Conservation (phyloP, 2,797 vertebrate species). For the Mus spretus region DNA sequence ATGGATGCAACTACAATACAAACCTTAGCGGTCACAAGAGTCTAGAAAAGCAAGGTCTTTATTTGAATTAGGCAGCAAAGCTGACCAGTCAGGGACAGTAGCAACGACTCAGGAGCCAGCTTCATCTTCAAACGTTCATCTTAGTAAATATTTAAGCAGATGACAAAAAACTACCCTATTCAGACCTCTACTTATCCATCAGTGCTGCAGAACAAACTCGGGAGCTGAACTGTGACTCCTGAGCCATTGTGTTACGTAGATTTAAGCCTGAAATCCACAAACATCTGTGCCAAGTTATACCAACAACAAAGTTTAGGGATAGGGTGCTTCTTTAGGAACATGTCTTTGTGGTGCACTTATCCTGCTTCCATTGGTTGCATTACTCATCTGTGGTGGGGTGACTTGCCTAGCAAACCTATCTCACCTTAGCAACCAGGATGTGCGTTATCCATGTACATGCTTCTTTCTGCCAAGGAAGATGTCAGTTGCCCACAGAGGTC, state of each 20-base stretch:
- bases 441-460: background rate
- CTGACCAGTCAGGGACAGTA: background rate
- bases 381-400: background rate
- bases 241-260: background rate
- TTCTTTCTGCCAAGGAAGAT: background rate
- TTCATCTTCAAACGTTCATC: background rate
- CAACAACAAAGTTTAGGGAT: background rate
- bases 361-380: background rate
- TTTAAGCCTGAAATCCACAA: background rate
- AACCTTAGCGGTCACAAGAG: background rate
- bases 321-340: background rate
- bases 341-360: background rate
- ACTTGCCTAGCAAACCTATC: too few species aligned
- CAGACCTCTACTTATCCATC: background rate
- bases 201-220: background rate
- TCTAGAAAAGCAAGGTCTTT: too few species aligned
- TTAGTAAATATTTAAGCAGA: background rate
- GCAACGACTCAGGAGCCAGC: too few species aligned
- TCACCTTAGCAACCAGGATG: background rate
- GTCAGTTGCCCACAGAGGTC: background rate
- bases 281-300: background rate
- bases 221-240: too few species aligned
- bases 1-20: too few species aligned
- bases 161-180: background rate
- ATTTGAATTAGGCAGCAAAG: background rate